Conservation (phyloP, 2,797 vertebrate genomes). For the Gallirallus australis region DNA sequence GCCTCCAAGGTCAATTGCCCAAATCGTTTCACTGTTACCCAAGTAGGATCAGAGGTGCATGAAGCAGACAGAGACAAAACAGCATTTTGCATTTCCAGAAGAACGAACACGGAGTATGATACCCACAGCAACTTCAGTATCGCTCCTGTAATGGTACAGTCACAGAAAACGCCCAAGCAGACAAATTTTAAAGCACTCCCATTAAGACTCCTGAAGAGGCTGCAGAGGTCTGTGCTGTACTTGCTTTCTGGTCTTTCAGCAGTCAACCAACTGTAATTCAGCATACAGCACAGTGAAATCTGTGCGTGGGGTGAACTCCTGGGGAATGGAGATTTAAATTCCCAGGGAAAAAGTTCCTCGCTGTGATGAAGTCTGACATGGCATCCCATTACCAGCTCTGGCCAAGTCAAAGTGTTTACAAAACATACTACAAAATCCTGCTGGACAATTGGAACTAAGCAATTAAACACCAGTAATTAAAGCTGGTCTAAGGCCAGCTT, state of each 20-base stretch:
- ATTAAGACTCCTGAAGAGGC: neutral
- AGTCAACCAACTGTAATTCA: neutral
- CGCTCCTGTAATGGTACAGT: neutral
- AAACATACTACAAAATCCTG: conserved; percentile 19
- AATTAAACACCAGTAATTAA: neutral
- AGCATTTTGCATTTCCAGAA: neutral
- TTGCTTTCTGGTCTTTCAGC: neutral
- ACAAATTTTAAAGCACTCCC: neutral
- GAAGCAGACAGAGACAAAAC: neutral
- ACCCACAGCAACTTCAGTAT: neutral
- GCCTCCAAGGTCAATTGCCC: neutral
- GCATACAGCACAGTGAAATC: neutral
- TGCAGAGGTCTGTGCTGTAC: neutral
- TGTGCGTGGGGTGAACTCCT: neutral
- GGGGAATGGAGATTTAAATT: neutral
- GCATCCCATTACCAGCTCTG: neutral
- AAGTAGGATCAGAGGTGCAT: neutral
- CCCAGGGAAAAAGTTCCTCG: neutral
- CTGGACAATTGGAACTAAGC: neutral
- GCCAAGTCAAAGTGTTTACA: conserved; percentile 34
- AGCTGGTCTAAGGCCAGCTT: neutral
- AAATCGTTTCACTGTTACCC: neutral
- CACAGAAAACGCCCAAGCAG: neutral
- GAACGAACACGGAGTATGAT: neutral
- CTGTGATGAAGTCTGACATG: neutral